Conservation (phyloP, 2,888 invertebrate species). For the Metellina segmentata region DNA sequence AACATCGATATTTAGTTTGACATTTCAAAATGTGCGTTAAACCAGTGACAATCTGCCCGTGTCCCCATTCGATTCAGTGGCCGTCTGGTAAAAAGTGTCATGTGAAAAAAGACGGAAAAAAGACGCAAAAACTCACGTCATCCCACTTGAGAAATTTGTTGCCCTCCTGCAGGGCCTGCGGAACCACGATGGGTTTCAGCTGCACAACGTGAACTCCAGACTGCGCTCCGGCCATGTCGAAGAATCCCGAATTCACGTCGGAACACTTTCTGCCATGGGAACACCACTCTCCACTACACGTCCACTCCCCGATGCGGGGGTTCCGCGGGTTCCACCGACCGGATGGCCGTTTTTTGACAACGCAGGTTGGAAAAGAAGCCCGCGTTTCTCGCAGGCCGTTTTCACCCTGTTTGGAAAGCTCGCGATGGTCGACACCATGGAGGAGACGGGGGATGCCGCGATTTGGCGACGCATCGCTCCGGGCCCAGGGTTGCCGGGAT, state of each 20-base stretch:
- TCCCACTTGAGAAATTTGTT: constrained; percentile 99
- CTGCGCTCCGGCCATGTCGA: constrained; percentile 83
- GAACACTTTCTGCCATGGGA: background rate
- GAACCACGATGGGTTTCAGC: constrained; percentile 85
- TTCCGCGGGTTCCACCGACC: background rate
- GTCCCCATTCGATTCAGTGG: too few species aligned
- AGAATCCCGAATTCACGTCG: constrained; percentile 38
- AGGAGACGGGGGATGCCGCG: background rate
- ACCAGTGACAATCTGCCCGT: too few species aligned
- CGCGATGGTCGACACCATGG: background rate
- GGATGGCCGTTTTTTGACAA: too few species aligned
- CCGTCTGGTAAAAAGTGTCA: background rate
- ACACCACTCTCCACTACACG: constrained; percentile 7
- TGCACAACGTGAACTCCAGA: constrained; percentile 83
- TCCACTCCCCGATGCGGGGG: background rate
- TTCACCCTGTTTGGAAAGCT: constrained; percentile 27
- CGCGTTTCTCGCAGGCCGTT: background rate
- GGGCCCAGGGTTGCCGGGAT: background rate
- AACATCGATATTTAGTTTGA: too few species aligned
- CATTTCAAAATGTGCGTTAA: too few species aligned
- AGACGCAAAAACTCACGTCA: constrained; percentile 87
- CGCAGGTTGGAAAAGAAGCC: too few species aligned
- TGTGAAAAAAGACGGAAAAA: background rate
- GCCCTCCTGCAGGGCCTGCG: constrained; percentile 91
- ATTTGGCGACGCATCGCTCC: constrained; percentile 10